These are phyloP conservation scores for Elmis aenea DNA, from an alignment of 2,888 invertebrate genomes.

Conservation along the genomic window DNA sequence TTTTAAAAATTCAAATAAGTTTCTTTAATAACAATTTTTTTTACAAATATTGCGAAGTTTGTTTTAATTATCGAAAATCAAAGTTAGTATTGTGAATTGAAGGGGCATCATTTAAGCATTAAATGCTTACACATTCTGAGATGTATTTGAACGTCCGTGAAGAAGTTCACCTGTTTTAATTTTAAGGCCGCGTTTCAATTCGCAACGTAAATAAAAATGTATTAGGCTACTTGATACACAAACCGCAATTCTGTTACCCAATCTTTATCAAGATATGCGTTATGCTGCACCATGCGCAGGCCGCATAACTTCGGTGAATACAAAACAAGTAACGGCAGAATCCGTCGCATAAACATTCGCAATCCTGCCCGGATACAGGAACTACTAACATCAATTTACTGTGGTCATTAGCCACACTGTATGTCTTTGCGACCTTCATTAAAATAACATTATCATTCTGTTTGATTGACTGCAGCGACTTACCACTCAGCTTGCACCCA, in stretches of 20 bases:
- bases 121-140: too few relatives aligned
- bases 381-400: constrained; percentile 22
- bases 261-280: constrained; percentile 20
- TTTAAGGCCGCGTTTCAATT: not conserved
- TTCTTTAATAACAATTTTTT: too few relatives aligned
- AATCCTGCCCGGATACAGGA: constrained; percentile 10
- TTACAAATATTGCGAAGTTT: too few relatives aligned
- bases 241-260: constrained; percentile 16
- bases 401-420: constrained; percentile 11
- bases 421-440: constrained; percentile 5
- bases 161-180: too few relatives aligned
- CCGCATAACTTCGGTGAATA: constrained; percentile 28
- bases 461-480: too few relatives aligned
- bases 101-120: too few relatives aligned
- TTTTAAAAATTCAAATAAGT: too few relatives aligned
- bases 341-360: constrained; percentile 16
- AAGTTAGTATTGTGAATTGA: too few relatives aligned
- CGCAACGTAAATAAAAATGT: not conserved
- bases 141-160: too few relatives aligned
- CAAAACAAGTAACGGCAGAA: constrained; percentile 27
- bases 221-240: constrained; percentile 10
- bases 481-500: constrained; percentile 6
- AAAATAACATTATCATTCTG: too few relatives aligned
- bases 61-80: too few relatives aligned
- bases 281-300: constrained; percentile 22